These are phyloP conservation scores for Parascotia fuliginaria DNA, from an alignment of 2,888 invertebrate genomes.

Conservation along the genomic window DNA sequence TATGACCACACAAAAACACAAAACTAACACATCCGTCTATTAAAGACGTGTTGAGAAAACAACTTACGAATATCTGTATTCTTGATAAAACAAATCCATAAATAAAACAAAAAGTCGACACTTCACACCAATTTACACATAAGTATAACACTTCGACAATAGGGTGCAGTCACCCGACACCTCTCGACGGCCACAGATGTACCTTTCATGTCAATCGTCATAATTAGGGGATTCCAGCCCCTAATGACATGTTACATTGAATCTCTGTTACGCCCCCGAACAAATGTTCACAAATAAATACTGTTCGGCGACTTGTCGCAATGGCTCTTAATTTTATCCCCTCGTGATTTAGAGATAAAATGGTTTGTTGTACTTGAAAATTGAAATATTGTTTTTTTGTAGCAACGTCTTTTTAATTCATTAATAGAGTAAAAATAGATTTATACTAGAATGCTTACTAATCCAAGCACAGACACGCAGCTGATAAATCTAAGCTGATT, in stretches of 20 bases:
- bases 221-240: conserved; percentile 83
- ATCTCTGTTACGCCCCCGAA: conserved; percentile 78
- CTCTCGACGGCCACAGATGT: conserved; percentile 80
- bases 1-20: no score
- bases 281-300: conserved; percentile 79
- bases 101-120: conserved; percentile 37
- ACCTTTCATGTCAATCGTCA: conserved; percentile 84
- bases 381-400: background rate
- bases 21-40: no score
- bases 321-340: conserved; percentile 33
- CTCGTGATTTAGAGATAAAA: conserved; percentile 29
- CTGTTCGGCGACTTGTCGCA: conserved; percentile 64
- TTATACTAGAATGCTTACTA: no score
- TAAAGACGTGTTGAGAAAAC: no score
- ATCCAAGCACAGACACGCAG: no score
- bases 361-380: conserved; percentile 13
- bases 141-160: conserved; percentile 42
- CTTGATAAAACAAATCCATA: background rate
- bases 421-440: background rate
- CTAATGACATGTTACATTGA: conserved; percentile 83
- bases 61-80: background rate
- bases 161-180: conserved; percentile 75
- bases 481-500: no score
- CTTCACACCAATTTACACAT: conserved; percentile 53
- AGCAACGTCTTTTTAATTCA: background rate